Base-by-base conservation (phyloP, 2,113 vertebrate genomes). In the Oncorhynchus masou region DNA sequence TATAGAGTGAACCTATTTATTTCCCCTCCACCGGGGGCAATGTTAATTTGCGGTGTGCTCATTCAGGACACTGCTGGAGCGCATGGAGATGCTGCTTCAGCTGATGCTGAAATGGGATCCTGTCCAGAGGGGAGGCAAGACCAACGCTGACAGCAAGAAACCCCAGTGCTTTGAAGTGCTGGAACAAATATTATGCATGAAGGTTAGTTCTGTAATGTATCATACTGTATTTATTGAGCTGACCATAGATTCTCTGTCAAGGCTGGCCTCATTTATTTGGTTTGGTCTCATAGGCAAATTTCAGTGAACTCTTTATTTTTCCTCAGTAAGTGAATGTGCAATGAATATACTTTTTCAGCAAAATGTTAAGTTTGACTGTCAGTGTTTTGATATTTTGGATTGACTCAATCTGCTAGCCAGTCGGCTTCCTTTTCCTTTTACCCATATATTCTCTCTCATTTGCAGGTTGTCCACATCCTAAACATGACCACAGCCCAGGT, bases 401-500 rank as follows among this genome's bases (percentile, higher is more conserved):
- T 19, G 51, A 54, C 16, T 15, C 51, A 15, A 19, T 19, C 3
- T 54, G 9, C 51, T 15, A 54, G 16, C 13, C 3, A 4, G 9
- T 45, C 39, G 1, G 51, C 16, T 20, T 39, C 8, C 31, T 29
- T 39, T 15, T n/a, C n/a, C 16, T 54, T 7, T 29, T 69, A 27
- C 1, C 19, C 19, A 60, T 88, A 27, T 70, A 29, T 59, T 73
- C 54, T 3, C 89, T 54, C 51, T 15, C 51, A 54, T 54, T 54
- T 15, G 15, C 51, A 99, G 98, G 95, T 98, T 29, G 98, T 98
- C 5, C 98, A 99, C 87, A 95, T 99, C 86, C 91, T 99, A 78
- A 99, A 98, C 88, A 99, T 99, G 97, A 96, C 96, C 60, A 97
- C 97, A 59, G 96, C 97, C 75, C 95, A 96, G 90, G 96, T 98